These are phyloP conservation scores for Theonella swinhoei DNA, from an alignment of 37 sponge, comb jelly and placozoan species.

Conservation along the genomic window DNA sequence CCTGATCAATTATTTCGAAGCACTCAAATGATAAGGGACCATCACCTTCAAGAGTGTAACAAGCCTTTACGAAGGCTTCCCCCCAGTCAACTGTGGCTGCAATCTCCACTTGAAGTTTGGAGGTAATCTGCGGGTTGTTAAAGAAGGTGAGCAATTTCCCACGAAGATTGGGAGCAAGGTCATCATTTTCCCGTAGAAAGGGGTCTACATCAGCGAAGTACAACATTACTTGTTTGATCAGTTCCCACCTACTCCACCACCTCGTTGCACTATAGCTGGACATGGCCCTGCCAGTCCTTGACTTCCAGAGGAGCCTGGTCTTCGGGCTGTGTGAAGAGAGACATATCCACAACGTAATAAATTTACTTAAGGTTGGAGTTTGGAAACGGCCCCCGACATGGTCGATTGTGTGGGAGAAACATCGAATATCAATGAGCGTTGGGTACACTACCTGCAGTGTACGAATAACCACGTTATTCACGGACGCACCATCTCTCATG, in stretches of 20 bases:
- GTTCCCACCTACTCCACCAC: constrained; percentile 36
- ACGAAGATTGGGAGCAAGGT: constrained; percentile 9
- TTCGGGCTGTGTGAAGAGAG: constrained; percentile 26
- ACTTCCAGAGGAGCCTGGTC: constrained; percentile 30
- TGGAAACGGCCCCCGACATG: constrained; percentile 9
- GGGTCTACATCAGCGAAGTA: constrained; percentile 36
- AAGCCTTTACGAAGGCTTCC: too few species aligned
- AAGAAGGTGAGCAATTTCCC: constrained; percentile 32
- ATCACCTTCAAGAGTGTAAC: too few species aligned
- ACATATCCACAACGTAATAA: neutral
- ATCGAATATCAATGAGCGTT: neutral
- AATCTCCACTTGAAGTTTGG: too few species aligned
- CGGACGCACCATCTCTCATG: constrained; percentile 5
- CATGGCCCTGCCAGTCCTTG: neutral
- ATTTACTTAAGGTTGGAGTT: constrained; percentile 9
- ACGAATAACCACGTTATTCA: neutral
- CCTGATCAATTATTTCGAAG: too few species aligned
- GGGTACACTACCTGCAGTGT: neutral
- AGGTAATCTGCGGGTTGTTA: constrained; percentile 16
- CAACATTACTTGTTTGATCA: neutral
- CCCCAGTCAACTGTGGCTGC: too few species aligned
- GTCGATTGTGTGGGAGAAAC: too few species aligned
- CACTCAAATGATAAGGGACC: too few species aligned
- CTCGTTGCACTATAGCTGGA: neutral
- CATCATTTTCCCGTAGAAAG: constrained; percentile 17